Evolutionary conservation across 2,797 vertebrate species (phyloP), one percentile per base, ranked within the genome.

Genomic region (Rousettus madagascariensis): DNA sequence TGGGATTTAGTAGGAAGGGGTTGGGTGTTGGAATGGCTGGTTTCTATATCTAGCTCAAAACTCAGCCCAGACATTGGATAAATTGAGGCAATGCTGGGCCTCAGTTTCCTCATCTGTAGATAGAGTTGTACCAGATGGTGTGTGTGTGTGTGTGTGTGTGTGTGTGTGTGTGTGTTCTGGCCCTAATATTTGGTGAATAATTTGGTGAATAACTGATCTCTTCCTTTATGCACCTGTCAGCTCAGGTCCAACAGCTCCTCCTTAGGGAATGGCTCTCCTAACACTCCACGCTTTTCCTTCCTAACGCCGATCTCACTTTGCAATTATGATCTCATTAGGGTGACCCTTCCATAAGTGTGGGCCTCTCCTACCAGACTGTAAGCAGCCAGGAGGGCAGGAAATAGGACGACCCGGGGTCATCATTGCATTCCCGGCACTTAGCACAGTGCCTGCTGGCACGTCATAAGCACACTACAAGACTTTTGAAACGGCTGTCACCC

Each of bases 1-100:
- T n/a, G 91, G 75, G 83, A 46, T 78, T 84, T 86, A 86, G 80
- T 91, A 88, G 93, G 84, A 96, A 96, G 71, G 61, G 43, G 51
- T 57, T 79, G 79, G 53, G 20, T 63, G 24, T 71, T 36, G 63
- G 16, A 10, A 65, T 63, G 17, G 17, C 63, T 57, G 24, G 22
- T 86, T 95, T 94, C 94, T 90, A 19, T 49, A 86, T 86, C 86
- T 94, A 78, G 68, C 53, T 87, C 43, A 57, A 86, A 94, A 69
- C 83, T 91, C 80, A 53, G 46, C 57, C 75, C 69, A 86, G 84
- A 30, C 17, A 55, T 41, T 82, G 33, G 41, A 63, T 59, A 49
- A 49, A 65, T 13, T 5, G 55, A 61, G 78, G 22, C 74, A 71
- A 55, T 30, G 30, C 28, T 55, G 85, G 59, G 69, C 68, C 91